Percentiles rank a stretch among this genome's conserved stretches.
Conservation (phyloP, 2,113 vertebrate genomes). For the Trogon surrucura region DNA sequence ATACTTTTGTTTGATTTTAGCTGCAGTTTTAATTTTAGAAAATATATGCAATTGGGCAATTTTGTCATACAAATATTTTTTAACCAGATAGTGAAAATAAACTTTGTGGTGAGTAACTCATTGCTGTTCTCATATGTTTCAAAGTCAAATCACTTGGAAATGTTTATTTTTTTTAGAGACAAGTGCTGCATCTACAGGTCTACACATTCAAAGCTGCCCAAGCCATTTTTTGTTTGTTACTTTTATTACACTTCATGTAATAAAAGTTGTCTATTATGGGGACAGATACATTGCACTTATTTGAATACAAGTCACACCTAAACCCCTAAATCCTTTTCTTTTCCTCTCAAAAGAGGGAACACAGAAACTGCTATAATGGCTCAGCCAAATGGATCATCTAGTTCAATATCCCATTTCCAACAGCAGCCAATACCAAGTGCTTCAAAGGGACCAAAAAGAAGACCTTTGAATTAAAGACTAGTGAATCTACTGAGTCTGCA, state of each 20-base stretch:
- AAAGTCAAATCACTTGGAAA: neutral
- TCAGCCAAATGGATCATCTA: neutral
- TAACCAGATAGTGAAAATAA: neutral
- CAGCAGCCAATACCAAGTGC: neutral
- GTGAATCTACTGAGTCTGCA: neutral
- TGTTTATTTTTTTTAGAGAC: neutral
- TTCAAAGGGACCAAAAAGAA: neutral
- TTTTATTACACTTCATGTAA: accelerated
- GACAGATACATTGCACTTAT: neutral
- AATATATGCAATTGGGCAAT: accelerated
- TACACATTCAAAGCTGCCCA: neutral
- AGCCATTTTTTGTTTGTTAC: neutral
- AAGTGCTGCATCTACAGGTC: neutral
- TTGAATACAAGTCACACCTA: neutral
- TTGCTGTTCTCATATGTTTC: neutral
- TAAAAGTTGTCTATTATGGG: neutral
- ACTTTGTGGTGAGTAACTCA: neutral
- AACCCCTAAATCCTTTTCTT: neutral
- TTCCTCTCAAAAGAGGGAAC: neutral
- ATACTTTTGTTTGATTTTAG: neutral
- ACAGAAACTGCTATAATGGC: neutral
- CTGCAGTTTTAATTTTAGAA: neutral
- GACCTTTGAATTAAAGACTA: neutral
- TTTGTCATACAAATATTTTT: neutral
- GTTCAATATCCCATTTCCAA: neutral